Evolutionary conservation across 1,140 invertebrate species (phyloP).

Genomic region (Proales similis): DNA sequence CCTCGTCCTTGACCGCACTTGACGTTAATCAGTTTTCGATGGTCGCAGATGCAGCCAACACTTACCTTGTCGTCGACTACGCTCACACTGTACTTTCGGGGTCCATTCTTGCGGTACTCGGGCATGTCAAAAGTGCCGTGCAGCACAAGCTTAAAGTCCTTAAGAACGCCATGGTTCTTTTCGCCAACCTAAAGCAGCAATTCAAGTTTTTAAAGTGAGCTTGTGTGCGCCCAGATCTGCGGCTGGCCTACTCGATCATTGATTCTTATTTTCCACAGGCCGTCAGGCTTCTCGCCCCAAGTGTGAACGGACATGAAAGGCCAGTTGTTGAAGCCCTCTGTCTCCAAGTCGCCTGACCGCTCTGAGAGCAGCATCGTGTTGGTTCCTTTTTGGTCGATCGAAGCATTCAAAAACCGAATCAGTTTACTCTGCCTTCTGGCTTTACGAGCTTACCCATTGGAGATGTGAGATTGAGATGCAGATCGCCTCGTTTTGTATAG

Average conservation of each 20-base stretch:
- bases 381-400: conserved; percentile 21
- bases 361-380: conserved; percentile 41
- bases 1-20: too few species aligned
- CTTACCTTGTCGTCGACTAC: too few species aligned
- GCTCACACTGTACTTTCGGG: conserved; percentile 20
- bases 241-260: conserved; percentile 5
- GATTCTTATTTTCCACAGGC: conserved; percentile 38
- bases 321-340: conserved; percentile 45
- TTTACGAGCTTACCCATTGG: conserved; percentile 38
- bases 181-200: background rate
- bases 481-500: conserved; percentile 70
- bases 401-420: background rate
- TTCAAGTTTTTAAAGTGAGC: background rate
- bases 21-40: too few species aligned
- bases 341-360: conserved; percentile 42
- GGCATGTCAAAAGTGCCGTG: conserved; percentile 34
- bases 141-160: conserved; percentile 19
- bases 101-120: conserved; percentile 27
- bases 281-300: conserved; percentile 49
- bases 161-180: conserved; percentile 7
- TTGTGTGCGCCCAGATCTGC: background rate
- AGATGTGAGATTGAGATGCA: conserved; percentile 62
- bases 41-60: too few species aligned
- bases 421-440: background rate
- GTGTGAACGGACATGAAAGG: conserved; percentile 81